Evolutionary conservation across 1,140 invertebrate genomes (phyloP).

Genomic region (Bombus huntii): DNA sequence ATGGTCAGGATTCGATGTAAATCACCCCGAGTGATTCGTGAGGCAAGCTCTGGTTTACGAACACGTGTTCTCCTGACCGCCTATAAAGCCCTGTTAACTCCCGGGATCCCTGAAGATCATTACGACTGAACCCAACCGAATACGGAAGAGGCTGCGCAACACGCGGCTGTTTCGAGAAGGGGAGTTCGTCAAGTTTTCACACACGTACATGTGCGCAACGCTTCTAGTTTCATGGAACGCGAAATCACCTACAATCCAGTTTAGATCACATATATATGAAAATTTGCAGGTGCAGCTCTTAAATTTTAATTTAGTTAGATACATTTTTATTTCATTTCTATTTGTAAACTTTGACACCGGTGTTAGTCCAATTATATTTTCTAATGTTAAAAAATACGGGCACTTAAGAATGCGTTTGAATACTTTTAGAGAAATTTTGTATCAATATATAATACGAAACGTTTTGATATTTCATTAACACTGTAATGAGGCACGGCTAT

Average conservation of each 20-base stretch:
- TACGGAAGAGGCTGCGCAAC: constrained; percentile 1
- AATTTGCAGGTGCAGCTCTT: background rate
- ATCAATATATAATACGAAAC: too few species aligned
- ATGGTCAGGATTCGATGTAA: constrained; percentile 16
- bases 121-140: constrained; percentile 9
- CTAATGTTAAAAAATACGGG: too few species aligned
- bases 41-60: constrained; percentile 24
- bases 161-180: constrained; percentile 15
- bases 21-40: background rate
- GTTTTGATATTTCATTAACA: too few species aligned
- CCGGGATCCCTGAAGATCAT: constrained; percentile 26
- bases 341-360: too few species aligned
- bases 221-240: background rate
- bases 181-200: constrained; percentile 29
- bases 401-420: too few species aligned
- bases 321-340: too few species aligned
- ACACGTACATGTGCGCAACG: background rate
- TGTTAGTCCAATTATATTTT: too few species aligned
- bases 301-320: too few species aligned
- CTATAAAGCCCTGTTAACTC: constrained; percentile 14
- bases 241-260: background rate
- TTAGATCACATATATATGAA: background rate
- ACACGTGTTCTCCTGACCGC: constrained; percentile 38
- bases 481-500: too few species aligned
- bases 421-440: too few species aligned